phyloP scores from a whole-genome alignment of 2,797 vertebrate species.

The Spondyliosoma cantharus region DNA sequence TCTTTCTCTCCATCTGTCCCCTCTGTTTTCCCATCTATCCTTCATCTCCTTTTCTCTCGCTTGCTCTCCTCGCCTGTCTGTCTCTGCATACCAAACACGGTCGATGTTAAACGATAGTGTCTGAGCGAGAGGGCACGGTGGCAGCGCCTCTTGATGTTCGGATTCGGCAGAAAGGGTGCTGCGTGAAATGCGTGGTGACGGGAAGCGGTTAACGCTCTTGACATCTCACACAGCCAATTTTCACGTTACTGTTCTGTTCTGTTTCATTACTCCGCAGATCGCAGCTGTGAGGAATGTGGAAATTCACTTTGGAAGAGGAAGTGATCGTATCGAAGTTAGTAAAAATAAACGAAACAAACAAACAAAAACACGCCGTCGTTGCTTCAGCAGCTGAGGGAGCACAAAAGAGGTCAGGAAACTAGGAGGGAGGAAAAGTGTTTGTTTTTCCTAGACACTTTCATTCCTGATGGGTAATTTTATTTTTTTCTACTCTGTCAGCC shows the following conservation, averaged over 20 bases:
- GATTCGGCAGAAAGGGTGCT: conserved; percentile 41
- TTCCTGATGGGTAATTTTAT: conserved; percentile 46
- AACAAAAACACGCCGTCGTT: conserved; percentile 9
- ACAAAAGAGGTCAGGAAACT: conserved; percentile 49
- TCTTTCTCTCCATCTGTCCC: conserved; percentile 68
- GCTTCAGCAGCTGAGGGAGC: conserved; percentile 34
- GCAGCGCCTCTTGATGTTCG: conserved; percentile 58
- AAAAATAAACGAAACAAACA: conserved; percentile 30
- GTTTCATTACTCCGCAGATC: conserved; percentile 67
- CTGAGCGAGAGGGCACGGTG: conserved; percentile 49
- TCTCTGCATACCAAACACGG: conserved; percentile 64
- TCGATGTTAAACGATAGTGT: conserved; percentile 60
- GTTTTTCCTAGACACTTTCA: conserved; percentile 61
- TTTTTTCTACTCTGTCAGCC: conserved; percentile 60
- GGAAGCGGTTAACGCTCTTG: conserved; percentile 57
- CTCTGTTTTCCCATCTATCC: conserved; percentile 51
- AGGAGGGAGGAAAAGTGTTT: conserved; percentile 44
- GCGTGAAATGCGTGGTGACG: conserved; percentile 65
- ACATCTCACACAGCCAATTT: conserved; percentile 72
- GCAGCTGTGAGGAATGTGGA: conserved; percentile 54
- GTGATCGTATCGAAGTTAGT: conserved; percentile 25
- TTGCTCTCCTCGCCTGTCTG: conserved; percentile 37
- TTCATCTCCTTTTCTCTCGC: conserved; percentile 54
- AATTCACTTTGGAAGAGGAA: conserved; percentile 54
- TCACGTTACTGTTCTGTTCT: conserved; percentile 62